Percentiles rank a stretch among this genome's conserved stretches.
phyloP scores from a whole-genome alignment of 2,888 invertebrate species.

The Diaprepes abbreviatus region DNA sequence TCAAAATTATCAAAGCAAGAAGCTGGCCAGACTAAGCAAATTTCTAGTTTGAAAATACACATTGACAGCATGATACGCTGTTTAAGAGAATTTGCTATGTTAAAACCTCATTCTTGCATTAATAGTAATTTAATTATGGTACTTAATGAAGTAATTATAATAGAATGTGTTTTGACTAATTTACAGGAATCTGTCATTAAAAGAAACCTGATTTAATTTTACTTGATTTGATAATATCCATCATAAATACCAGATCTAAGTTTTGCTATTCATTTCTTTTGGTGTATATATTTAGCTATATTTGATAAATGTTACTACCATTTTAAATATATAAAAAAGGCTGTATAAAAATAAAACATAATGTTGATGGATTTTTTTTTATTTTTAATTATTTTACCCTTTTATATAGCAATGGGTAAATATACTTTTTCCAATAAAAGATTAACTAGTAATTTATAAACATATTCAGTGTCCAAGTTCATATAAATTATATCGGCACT shows the following conservation, averaged over 20 bases:
- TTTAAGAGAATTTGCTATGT: conserved; percentile 49
- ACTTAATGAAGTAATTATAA: conserved; percentile 31
- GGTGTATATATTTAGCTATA: no score
- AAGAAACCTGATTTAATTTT: no score
- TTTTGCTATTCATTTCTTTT: no score
- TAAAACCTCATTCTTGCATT: conserved; percentile 44
- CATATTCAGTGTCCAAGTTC: conserved; percentile 35
- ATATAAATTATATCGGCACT: conserved; percentile 34
- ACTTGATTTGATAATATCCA: no score
- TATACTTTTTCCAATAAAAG: conserved; percentile 37
- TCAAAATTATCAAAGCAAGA: conserved; percentile 42
- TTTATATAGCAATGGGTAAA: conserved; percentile 5
- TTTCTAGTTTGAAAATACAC: conserved; percentile 52
- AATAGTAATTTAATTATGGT: conserved; percentile 41
- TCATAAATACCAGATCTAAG: no score
- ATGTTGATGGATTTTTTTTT: no score
- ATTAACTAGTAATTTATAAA: conserved; percentile 24
- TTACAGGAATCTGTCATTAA: conserved; percentile 24
- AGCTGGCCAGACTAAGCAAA: conserved; percentile 46
- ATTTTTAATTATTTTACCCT: neutral
- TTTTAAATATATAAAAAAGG: no score
- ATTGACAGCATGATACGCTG: conserved; percentile 52
- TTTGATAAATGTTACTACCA: no score
- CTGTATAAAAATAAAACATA: no score
- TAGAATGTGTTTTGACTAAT: conserved; percentile 36